phyloP scores from a whole-genome alignment of 2,113 vertebrate species.

The Sylvia atricapilla region DNA sequence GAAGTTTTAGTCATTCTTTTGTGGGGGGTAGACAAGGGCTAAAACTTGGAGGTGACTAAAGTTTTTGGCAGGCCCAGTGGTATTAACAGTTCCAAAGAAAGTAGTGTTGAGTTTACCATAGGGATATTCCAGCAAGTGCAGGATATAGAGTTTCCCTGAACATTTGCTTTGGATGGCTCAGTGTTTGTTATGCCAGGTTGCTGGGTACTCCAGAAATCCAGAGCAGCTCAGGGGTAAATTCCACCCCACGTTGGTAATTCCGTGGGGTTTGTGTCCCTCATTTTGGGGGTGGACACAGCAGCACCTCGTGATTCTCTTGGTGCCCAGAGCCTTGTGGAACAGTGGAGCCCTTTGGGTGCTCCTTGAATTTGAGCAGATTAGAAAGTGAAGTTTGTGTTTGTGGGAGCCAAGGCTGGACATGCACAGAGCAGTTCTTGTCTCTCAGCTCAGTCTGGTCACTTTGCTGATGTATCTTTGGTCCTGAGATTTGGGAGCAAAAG shows the following conservation, averaged over 20 bases:
- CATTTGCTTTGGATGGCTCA: slow-evolving; percentile 1
- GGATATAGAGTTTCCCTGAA: slow-evolving; percentile 10
- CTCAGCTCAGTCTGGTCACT: neutral
- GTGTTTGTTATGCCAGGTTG: slow-evolving; percentile 43
- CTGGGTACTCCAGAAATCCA: neutral
- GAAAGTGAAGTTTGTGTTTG: neutral
- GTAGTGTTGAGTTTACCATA: neutral
- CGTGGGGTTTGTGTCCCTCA: rapidly evolving
- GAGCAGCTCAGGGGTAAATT: neutral
- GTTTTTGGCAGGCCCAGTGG: slow-evolving; percentile 13
- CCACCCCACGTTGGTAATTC: neutral
- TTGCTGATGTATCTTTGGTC: neutral
- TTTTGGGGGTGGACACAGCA: neutral
- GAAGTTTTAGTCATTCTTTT: neutral
- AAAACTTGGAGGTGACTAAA: neutral
- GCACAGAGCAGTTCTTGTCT: neutral
- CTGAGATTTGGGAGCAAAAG: neutral
- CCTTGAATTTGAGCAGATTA: neutral
- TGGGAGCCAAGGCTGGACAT: neutral
- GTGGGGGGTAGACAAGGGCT: neutral
- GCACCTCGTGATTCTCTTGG: neutral
- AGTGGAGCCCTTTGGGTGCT: neutral
- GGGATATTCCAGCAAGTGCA: neutral
- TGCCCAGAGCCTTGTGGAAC: neutral
- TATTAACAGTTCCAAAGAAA: slow-evolving; percentile 22